A percentile compares a stretch with the other conserved stretches of the same genome.
Conservation (phyloP, 2,113 vertebrate genomes). For the Cheirogaleus medius region DNA sequence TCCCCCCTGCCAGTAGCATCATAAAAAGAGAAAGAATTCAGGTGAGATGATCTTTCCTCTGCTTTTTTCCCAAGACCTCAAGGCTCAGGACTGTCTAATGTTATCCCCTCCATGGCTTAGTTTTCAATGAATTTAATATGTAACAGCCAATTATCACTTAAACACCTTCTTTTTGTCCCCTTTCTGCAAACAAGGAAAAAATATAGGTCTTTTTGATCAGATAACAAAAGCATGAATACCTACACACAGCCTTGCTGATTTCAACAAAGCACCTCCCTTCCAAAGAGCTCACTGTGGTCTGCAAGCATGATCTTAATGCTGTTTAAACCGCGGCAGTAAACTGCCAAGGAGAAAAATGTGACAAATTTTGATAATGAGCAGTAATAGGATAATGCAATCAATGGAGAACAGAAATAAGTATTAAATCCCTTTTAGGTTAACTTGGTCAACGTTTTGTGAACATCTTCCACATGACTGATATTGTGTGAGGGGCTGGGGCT, state of each 20-base stretch:
- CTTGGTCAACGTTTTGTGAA: background rate
- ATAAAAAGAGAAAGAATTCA: background rate
- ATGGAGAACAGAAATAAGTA: conserved; percentile 15
- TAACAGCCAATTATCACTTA: conserved; percentile 17
- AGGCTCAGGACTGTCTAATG: background rate
- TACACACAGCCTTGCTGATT: background rate
- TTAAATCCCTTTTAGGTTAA: conserved; percentile 21
- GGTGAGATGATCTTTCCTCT: background rate
- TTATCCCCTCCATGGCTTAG: background rate
- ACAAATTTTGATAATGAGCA: background rate
- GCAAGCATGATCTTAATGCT: background rate
- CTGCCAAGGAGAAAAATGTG: background rate
- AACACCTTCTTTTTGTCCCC: conserved; percentile 5
- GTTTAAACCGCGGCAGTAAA: background rate
- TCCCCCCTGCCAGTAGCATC: background rate
- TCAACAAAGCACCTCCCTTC: background rate
- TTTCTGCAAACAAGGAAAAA: background rate
- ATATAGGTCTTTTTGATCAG: background rate
- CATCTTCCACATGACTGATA: background rate
- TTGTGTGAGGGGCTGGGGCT: too few relatives aligned
- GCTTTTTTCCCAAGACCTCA: background rate
- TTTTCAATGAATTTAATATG: background rate
- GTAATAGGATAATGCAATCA: background rate
- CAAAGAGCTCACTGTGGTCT: background rate
- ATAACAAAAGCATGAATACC: background rate